Conservation (phyloP, 2,113 vertebrate genomes). For the Thinocorus orbignyianus region DNA sequence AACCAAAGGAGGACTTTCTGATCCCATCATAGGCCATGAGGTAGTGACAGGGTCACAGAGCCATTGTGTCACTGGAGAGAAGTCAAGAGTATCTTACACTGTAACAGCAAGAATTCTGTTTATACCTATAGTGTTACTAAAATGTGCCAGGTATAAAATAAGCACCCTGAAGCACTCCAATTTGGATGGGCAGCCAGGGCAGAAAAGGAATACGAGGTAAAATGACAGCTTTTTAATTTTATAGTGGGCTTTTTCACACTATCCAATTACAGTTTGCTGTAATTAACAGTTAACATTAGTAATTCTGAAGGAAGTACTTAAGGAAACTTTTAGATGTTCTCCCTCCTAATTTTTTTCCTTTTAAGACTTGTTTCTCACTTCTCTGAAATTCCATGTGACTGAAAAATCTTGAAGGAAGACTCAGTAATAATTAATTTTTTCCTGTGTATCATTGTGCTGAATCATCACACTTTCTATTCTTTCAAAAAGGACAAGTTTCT, state of each 20-base stretch:
- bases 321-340: not conserved
- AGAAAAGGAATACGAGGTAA: not conserved
- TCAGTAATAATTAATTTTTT: not conserved
- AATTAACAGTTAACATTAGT: not conserved
- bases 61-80: not conserved
- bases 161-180: not conserved
- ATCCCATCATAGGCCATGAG: not conserved
- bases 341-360: not conserved
- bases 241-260: not conserved
- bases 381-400: not conserved
- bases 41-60: not conserved
- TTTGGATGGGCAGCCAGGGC: not conserved
- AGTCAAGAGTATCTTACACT: not conserved
- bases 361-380: not conserved
- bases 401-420: not conserved
- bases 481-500: not conserved
- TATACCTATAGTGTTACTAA: not conserved
- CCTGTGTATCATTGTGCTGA: not conserved
- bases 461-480: not conserved
- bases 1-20: not conserved
- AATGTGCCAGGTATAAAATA: not conserved
- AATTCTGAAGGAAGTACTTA: not conserved
- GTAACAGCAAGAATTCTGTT: not conserved
- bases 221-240: not conserved
- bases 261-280: not conserved